Base-by-base conservation (phyloP, 2,888 invertebrate species). In the Drosophila austrosaltans region DNA sequence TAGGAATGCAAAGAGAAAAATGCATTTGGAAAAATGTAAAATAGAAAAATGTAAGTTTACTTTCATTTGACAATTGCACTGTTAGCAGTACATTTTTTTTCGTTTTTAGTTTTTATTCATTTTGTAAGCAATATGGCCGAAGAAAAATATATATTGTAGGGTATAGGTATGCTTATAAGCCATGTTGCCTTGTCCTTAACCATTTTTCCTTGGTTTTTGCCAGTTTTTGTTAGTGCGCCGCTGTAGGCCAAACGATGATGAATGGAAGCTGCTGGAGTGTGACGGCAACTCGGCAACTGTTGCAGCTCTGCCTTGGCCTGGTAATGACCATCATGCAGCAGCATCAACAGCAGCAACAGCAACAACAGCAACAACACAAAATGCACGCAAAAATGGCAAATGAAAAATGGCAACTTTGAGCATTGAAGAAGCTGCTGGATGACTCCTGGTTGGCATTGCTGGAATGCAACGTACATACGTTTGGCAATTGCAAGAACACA, bases 221-320 rank as follows among this genome's bases (percentile, higher is more conserved):
- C 58, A 66, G 67, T 66, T 61, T 54, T 56, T 60, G 57, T 30
- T 22, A 36, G 25, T 36, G 59, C 59, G 6, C 30, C 5, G 30
- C 48, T 53, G 36, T 53, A 60, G 65, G 44, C 72, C 72, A 88
- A 88, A 88, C 81, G 82, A 88, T 83, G 83, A 83, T 83, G 78
- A 83, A 83, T 86, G 85, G 67, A n/a, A 30, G 12, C 53, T 54
- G 44, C 16, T 42, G 60, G 61, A 42, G 61, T 62, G 53, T 64
- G 56, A n/a, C 59, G 20, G 28, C 16, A 40, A 16, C n/a, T 30
- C n/a, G 68, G 61, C 25, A 72, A 68, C 67, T 76, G 69, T 70
- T 72, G 78, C 71, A 69, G 39, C 54, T 48, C 12, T 68, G 53
- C 69, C 71, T 64, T 66, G 63, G 66, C 71, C 76, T 68, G 36